Evolutionary conservation across 92 coral and sea anemone genomes (phyloP).

Genomic region (Micromussa lordhowensis): DNA sequence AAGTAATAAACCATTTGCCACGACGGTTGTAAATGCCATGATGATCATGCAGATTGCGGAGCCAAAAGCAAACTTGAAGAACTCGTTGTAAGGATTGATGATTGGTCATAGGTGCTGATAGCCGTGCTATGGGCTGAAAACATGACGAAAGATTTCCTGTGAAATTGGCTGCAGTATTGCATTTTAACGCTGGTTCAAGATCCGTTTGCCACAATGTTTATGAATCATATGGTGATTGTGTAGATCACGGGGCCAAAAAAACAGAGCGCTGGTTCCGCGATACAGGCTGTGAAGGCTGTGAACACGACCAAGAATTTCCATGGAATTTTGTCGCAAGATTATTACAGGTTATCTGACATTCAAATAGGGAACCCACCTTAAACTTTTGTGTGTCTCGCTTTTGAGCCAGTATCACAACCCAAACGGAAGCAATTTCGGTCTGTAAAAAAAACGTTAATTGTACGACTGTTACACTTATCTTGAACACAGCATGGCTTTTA

Average conservation of each 20-base stretch:
- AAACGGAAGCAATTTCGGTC: too few species aligned
- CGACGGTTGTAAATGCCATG: slow-evolving; percentile 25
- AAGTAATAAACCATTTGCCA: slow-evolving; percentile 38
- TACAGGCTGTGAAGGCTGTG: too few species aligned
- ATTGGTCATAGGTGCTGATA: not conserved
- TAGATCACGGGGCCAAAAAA: slow-evolving; percentile 27
- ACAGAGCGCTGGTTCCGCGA: not conserved
- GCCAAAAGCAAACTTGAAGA: slow-evolving; percentile 23
- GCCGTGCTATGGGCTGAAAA: not conserved
- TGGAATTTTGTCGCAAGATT: not conserved
- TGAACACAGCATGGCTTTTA: too few species aligned
- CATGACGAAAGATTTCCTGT: not conserved
- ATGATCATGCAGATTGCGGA: slow-evolving; percentile 37
- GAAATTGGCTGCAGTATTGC: not conserved
- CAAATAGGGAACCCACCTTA: too few species aligned
- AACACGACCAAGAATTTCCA: not conserved
- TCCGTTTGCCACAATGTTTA: slow-evolving; percentile 27
- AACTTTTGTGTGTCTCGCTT: too few species aligned
- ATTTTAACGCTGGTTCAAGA: not conserved
- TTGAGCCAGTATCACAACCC: too few species aligned
- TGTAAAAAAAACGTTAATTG: too few species aligned
- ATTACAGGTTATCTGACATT: not conserved
- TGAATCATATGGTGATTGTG: slow-evolving; percentile 21
- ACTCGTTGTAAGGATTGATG: slow-evolving; percentile 5
- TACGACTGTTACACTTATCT: too few species aligned